phyloP scores from a whole-genome alignment of 2,113 vertebrate species.

The Chionis minor region DNA sequence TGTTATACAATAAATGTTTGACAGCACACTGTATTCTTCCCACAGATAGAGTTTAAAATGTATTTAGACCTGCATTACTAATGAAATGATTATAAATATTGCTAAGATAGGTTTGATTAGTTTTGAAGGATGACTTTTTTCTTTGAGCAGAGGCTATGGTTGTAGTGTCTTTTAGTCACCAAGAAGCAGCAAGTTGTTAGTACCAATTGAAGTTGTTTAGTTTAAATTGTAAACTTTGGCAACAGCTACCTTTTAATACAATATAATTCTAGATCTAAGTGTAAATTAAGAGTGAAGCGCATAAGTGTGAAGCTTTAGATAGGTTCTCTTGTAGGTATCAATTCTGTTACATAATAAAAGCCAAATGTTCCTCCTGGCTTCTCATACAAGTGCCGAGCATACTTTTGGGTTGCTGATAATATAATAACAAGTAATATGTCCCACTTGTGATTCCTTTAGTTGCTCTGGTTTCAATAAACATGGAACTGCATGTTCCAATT shows the following conservation, averaged over 20 bases:
- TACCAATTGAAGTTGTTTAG: not conserved
- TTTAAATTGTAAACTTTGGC: not conserved
- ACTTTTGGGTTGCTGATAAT: constrained; percentile 17
- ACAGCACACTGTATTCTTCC: not conserved
- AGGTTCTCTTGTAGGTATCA: not conserved
- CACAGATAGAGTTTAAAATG: not conserved
- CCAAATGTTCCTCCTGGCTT: constrained; percentile 39
- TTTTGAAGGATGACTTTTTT: not conserved
- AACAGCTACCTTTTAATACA: not conserved
- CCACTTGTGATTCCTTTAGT: constrained; percentile 5
- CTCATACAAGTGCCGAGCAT: not conserved
- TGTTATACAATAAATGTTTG: not conserved
- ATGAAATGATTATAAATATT: not conserved
- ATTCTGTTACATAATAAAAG: constrained; percentile 6
- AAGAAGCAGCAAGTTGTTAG: not conserved
- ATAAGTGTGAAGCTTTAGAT: not conserved
- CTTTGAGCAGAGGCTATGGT: not conserved
- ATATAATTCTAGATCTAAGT: not conserved
- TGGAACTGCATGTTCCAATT: not conserved
- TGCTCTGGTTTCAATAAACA: constrained; percentile 7
- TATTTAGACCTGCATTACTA: not conserved
- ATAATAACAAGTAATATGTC: constrained; percentile 1
- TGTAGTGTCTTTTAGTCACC: not conserved
- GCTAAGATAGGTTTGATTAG: not conserved
- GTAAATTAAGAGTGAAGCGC: not conserved